Conservation (phyloP, 2,797 vertebrate species). For the Chrysocyon brachyurus region DNA sequence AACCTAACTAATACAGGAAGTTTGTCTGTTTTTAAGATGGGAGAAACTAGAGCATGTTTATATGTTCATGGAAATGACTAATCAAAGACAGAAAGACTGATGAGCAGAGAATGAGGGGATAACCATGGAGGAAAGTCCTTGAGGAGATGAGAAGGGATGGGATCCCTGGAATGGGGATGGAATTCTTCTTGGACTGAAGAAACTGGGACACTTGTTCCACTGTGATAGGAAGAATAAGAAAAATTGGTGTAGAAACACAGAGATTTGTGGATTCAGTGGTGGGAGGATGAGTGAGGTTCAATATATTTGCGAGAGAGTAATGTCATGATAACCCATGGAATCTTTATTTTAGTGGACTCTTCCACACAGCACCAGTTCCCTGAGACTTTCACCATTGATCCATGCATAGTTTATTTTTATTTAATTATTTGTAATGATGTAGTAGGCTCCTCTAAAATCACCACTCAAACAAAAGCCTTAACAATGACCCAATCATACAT, state of each 20-base stretch:
- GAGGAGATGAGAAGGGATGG: background rate
- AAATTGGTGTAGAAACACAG: background rate
- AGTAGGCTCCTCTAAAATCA: background rate
- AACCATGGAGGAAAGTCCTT: background rate
- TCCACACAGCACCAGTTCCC: background rate
- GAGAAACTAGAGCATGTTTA: background rate
- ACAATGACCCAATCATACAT: background rate
- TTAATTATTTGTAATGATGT: conserved; percentile 40
- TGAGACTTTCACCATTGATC: background rate
- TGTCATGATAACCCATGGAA: background rate
- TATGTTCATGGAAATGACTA: background rate
- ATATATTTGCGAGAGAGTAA: background rate
- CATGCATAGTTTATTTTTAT: background rate
- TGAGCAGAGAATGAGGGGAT: background rate
- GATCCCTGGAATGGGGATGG: background rate
- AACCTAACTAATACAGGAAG: background rate
- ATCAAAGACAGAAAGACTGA: background rate
- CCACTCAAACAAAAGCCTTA: background rate
- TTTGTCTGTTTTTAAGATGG: background rate
- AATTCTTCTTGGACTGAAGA: background rate
- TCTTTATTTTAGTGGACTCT: background rate
- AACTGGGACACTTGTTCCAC: background rate
- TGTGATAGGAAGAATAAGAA: background rate
- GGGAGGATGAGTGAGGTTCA: background rate
- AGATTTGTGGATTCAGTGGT: background rate